Conservation (phyloP, 2,113 vertebrate genomes). For the Tautogolabrus adspersus region DNA sequence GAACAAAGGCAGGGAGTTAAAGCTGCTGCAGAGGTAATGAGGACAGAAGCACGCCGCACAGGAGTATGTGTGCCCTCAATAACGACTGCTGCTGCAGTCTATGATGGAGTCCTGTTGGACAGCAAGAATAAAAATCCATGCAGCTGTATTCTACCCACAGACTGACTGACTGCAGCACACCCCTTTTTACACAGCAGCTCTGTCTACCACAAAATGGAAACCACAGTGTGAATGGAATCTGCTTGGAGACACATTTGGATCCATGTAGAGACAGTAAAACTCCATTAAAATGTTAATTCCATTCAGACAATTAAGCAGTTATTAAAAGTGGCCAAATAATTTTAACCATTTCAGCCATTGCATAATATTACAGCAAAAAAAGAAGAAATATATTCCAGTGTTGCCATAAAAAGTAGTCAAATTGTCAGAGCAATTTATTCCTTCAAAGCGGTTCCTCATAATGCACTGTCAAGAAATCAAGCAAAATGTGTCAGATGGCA, state of each 20-base stretch:
- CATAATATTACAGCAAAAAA: background rate
- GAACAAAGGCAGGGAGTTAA: conserved; percentile 80
- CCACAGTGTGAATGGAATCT: conserved; percentile 79
- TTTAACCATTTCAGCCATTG: conserved; percentile 31
- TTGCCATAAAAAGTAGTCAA: conserved; percentile 16
- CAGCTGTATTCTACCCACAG: conserved; percentile 72
- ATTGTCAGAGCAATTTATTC: conserved; percentile 22
- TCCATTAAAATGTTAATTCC: conserved; percentile 58
- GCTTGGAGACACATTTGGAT: conserved; percentile 70
- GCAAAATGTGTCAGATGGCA: conserved; percentile 64
- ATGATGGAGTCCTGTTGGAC: conserved; percentile 74
- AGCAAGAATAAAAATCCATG: conserved; percentile 69
- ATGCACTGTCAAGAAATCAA: conserved; percentile 62
- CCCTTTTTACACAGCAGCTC: conserved; percentile 77
- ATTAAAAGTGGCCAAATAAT: conserved; percentile 24
- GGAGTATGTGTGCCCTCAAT: conserved; percentile 75
- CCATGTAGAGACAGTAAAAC: conserved; percentile 59
- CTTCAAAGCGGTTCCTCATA: conserved; percentile 48
- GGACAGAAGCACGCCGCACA: conserved; percentile 74
- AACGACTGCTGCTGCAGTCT: conserved; percentile 73
- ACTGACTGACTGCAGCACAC: conserved; percentile 75
- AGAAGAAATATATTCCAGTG: background rate
- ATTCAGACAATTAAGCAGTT: conserved; percentile 34
- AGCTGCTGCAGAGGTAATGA: conserved; percentile 82
- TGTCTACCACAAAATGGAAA: conserved; percentile 79